These are phyloP conservation scores for Hirtodrosophila trivittata DNA, from an alignment of 2,888 invertebrate genomes.

Conservation along the genomic window DNA sequence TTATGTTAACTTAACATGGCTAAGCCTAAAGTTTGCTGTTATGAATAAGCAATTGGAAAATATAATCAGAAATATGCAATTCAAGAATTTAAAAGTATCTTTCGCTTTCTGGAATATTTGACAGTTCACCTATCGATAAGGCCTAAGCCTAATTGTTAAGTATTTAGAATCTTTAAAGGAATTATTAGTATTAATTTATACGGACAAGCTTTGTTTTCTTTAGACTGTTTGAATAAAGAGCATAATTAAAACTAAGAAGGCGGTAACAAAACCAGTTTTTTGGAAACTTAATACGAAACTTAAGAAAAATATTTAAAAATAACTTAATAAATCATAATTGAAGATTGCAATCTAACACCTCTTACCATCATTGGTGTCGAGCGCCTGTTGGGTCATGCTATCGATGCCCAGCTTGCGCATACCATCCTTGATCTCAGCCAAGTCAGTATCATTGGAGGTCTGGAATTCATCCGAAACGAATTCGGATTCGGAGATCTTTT, in stretches of 20 bases:
- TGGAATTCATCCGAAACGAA: slow-evolving; percentile 91
- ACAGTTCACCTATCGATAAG: too few relatives aligned
- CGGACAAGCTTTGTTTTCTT: not conserved
- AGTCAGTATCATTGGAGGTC: slow-evolving; percentile 85
- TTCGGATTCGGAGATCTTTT: slow-evolving; percentile 86
- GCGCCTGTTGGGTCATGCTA: slow-evolving; percentile 84
- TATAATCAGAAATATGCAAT: too few relatives aligned
- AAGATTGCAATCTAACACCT: slow-evolving; percentile 45
- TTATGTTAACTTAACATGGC: too few relatives aligned
- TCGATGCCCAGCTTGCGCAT: slow-evolving; percentile 89
- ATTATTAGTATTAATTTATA: not conserved
- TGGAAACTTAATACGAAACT: slow-evolving; percentile 4
- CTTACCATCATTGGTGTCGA: slow-evolving; percentile 84
- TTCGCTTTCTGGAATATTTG: too few relatives aligned
- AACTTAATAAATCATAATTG: slow-evolving; percentile 39
- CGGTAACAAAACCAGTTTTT: not conserved
- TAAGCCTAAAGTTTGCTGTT: too few relatives aligned
- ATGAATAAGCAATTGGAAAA: too few relatives aligned
- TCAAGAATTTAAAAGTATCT: too few relatives aligned
- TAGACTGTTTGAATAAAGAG: not conserved
- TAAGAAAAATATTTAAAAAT: slow-evolving; percentile 18
- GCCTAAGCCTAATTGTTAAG: too few relatives aligned
- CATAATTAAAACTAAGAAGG: slow-evolving; percentile 12
- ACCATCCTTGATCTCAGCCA: slow-evolving; percentile 90
- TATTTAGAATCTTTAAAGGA: not conserved